Conservation (phyloP, 2,888 invertebrate genomes). For the Elegia similella region DNA sequence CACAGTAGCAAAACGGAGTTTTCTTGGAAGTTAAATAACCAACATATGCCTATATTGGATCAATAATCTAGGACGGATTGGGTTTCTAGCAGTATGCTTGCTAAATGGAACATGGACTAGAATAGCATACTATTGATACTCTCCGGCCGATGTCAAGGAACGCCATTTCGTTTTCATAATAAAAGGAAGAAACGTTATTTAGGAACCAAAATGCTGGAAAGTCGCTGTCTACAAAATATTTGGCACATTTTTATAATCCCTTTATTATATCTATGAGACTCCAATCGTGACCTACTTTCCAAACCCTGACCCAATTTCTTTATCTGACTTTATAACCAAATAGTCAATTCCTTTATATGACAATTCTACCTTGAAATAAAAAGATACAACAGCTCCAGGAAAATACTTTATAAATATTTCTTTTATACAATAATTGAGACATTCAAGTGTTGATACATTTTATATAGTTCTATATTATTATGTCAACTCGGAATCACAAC, state of each 20-base stretch:
- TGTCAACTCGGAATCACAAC: slow-evolving; percentile 66
- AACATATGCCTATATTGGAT: slow-evolving; percentile 6
- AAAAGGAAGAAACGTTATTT: slow-evolving; percentile 2
- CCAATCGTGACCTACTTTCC: neutral
- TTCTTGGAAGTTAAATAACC: neutral
- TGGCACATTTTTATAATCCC: slow-evolving; percentile 58
- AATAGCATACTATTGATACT: slow-evolving; percentile 7
- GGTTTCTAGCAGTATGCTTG: slow-evolving; percentile 11
- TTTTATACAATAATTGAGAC: slow-evolving; percentile 42
- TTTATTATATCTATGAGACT: slow-evolving; percentile 10
- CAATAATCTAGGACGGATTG: slow-evolving; percentile 16
- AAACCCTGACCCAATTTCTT: neutral
- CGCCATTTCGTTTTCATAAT: neutral
- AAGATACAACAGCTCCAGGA: slow-evolving; percentile 46
- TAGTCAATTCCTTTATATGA: slow-evolving; percentile 58
- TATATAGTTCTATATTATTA: slow-evolving; percentile 35
- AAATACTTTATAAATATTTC: slow-evolving; percentile 32
- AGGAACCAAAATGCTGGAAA: slow-evolving; percentile 13
- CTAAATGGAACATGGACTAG: slow-evolving; percentile 3
- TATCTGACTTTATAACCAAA: slow-evolving; percentile 27
- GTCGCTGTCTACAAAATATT: slow-evolving; percentile 67
- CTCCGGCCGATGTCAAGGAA: no score
- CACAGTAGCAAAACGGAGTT: neutral
- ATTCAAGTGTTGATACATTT: slow-evolving; percentile 32
- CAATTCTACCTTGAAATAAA: slow-evolving; percentile 38